phyloP scores from a whole-genome alignment of 2,797 vertebrate genomes.

The Corythornis leucogaster region DNA sequence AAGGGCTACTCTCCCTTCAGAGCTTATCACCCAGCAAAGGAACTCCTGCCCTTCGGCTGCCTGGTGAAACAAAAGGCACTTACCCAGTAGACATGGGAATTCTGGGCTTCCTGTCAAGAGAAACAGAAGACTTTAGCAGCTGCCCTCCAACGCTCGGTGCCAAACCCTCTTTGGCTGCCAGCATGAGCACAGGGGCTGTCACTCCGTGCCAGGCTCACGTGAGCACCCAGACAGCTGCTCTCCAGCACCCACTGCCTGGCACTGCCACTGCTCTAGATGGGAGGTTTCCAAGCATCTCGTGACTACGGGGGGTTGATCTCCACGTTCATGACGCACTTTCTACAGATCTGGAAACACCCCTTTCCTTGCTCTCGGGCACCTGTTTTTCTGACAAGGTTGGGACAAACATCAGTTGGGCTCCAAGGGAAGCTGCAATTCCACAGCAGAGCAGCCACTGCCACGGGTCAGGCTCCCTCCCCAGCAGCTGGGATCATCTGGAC shows the following conservation, averaged over 20 bases:
- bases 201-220: background rate
- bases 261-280: background rate
- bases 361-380: background rate
- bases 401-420: background rate
- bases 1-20: constrained; percentile 6
- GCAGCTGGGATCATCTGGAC: background rate
- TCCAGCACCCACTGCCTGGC: background rate
- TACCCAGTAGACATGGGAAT: constrained; percentile 99
- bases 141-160: background rate
- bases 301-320: background rate
- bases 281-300: background rate
- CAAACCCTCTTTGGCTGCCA: constrained; percentile 52
- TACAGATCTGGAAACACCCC: background rate
- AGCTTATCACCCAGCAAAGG: background rate
- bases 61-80: constrained; percentile 70
- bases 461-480: background rate
- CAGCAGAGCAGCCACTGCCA: background rate
- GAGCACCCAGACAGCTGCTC: constrained; percentile 11
- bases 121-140: constrained; percentile 58
- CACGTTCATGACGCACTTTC: background rate
- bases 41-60: constrained; percentile 23
- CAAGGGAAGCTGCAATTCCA: background rate
- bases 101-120: constrained; percentile 92
- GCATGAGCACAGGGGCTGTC: background rate
- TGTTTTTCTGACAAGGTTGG: background rate